A percentile compares a stretch with the other conserved stretches of the same genome.
Evolutionary conservation across 2,797 vertebrate species (phyloP).

Genomic region (Sebastes trivittatus): DNA sequence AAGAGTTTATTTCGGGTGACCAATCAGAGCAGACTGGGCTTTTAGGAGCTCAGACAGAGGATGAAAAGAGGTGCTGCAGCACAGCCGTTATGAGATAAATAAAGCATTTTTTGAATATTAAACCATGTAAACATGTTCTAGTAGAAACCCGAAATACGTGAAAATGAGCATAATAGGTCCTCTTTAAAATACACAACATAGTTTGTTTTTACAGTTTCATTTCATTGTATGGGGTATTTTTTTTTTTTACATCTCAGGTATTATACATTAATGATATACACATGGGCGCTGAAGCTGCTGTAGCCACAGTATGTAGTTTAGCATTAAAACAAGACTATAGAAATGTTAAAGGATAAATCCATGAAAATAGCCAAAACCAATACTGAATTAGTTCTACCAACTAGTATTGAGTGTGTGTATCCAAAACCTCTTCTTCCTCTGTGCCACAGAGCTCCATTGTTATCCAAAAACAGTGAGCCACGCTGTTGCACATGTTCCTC

Average conservation of each 20-base stretch:
- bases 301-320: conserved; percentile 10
- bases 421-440: background rate
- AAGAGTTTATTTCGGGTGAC: no score
- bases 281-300: conserved; percentile 33
- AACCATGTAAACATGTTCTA: no score
- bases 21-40: no score
- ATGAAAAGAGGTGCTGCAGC: no score
- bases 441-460: background rate
- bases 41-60: no score
- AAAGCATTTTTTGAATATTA: no score
- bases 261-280: conserved; percentile 19
- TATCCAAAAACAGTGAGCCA: background rate
- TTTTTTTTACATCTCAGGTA: conserved; percentile 67
- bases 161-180: no score
- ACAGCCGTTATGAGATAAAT: no score
- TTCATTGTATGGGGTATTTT: background rate
- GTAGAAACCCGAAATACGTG: no score
- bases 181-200: background rate
- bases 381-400: background rate
- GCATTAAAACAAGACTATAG: background rate
- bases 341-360: background rate
- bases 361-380: background rate
- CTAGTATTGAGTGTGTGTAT: background rate
- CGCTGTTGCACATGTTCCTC: background rate
- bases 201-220: conserved; percentile 25